A percentile compares a stretch with the other conserved stretches of the same genome.
These are phyloP conservation scores for Philopotamus ludificatus DNA, from an alignment of 1,140 invertebrate species.

Conservation along the genomic window DNA sequence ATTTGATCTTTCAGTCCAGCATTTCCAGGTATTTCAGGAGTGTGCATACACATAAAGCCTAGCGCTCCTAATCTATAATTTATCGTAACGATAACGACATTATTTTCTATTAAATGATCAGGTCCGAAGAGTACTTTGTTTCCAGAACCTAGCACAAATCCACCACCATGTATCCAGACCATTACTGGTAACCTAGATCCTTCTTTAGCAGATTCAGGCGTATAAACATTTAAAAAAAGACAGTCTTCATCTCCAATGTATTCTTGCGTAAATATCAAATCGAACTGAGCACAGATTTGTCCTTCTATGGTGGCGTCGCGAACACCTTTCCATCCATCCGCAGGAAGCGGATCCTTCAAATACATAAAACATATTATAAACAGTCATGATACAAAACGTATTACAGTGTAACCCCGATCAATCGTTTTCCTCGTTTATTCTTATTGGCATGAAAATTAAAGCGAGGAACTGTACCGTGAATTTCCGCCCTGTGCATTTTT, in stretches of 20 bases:
- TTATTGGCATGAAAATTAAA: no score
- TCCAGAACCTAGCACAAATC: constrained; percentile 62
- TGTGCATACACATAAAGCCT: constrained; percentile 61
- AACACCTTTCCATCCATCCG: constrained; percentile 12
- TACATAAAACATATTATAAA: no score
- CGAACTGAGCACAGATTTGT: neutral
- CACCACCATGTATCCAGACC: constrained; percentile 64
- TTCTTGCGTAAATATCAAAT: neutral
- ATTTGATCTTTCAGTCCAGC: constrained; percentile 59
- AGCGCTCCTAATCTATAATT: constrained; percentile 69
- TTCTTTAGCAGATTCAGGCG: constrained; percentile 44
- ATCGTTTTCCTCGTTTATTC: no score
- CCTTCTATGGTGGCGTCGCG: constrained; percentile 11
- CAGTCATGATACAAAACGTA: no score
- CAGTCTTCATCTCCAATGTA: constrained; percentile 14
- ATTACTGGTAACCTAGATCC: constrained; percentile 62
- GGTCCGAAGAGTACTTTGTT: constrained; percentile 61
- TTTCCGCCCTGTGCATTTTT: no score
- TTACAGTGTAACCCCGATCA: no score
- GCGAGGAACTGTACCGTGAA: no score
- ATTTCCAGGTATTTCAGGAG: constrained; percentile 62
- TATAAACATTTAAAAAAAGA: constrained; percentile 16
- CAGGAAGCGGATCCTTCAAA: constrained; percentile 17
- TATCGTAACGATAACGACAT: constrained; percentile 67
- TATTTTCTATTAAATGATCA: constrained; percentile 63